Conservation (phyloP, 2,113 vertebrate genomes). For the Cryptotis parvus region DNA sequence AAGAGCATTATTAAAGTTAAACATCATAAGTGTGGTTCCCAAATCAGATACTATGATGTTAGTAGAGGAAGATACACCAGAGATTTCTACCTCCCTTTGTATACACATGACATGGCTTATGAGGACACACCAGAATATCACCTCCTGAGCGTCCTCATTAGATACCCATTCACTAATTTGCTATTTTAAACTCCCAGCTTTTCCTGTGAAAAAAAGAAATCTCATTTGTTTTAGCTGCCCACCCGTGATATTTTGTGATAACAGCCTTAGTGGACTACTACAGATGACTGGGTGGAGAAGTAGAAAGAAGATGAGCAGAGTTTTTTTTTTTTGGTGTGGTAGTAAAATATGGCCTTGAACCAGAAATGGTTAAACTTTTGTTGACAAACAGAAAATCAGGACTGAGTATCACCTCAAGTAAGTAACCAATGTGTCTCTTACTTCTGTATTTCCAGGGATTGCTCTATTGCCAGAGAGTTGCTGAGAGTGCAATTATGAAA, state of each 20-base stretch:
- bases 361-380: too few species aligned
- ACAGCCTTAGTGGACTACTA: neutral
- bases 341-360: neutral
- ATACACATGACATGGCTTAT: neutral
- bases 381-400: neutral
- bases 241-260: neutral
- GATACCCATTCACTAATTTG: neutral
- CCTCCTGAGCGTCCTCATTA: too few species aligned
- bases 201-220: neutral
- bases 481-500: neutral
- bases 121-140: too few species aligned
- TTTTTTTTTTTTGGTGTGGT: neutral
- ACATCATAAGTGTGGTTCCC: neutral
- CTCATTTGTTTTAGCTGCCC: too few species aligned
- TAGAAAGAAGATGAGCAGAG: neutral
- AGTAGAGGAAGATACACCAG: neutral
- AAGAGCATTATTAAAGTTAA: neutral
- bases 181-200: neutral
- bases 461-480: neutral
- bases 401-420: neutral
- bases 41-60: neutral
- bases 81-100: neutral
- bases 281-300: neutral
- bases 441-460: neutral
- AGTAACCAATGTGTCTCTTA: neutral